Base-by-base conservation (phyloP, 2,888 invertebrate species). In the Hyposoter didymator region DNA sequence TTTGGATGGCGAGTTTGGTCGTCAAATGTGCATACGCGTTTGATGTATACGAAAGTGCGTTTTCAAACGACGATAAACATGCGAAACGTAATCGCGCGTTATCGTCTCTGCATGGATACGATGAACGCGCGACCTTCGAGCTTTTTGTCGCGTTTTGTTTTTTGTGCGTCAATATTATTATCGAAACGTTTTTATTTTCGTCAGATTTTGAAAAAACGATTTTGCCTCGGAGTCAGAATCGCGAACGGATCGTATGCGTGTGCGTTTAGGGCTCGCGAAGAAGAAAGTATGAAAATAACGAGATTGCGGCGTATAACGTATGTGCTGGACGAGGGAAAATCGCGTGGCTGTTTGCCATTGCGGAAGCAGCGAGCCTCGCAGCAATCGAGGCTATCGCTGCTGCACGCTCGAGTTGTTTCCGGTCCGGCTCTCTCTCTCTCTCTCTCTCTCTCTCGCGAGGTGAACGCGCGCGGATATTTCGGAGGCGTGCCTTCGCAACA, bases 401-500 rank as follows among this genome's bases (percentile, higher is more conserved):
- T 83, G 83, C 83, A 85, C 85, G 85, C 83, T 83, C 83, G 83
- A 85, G 75, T 83, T 78, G 85, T 82, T 87, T 84, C 82, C 82
- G 84, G 80, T 83, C 78, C 69, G 74, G 78, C 55, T 39, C 35
- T 8, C 0, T 39, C 82, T 39, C 47, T 66, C 73, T 39, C 82
- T 39, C 47, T 66, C 55, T 39, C 35, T 8, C 0, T 39, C 82
- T 39, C 47, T 66, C 73, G 62, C 76, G 59, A 70, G 75, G 85
- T 78, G 76, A 83, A 79, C 85, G 28, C 28, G 28, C 28, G 84
- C 0, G 84, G 84, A 86, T 84, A 82, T 84, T 86, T 86, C 70
- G 86, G 83, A 85, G 85, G 83, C 83, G 88, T 88, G 88, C 88
- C 88, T 86, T 87, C 86, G 88, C 87, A 88, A 88, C 90, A 89